Percentiles rank a stretch among this genome's conserved stretches.
phyloP scores from a whole-genome alignment of 37 sponge, comb jelly and placozoan species.

The Dysidea cf. avara region DNA sequence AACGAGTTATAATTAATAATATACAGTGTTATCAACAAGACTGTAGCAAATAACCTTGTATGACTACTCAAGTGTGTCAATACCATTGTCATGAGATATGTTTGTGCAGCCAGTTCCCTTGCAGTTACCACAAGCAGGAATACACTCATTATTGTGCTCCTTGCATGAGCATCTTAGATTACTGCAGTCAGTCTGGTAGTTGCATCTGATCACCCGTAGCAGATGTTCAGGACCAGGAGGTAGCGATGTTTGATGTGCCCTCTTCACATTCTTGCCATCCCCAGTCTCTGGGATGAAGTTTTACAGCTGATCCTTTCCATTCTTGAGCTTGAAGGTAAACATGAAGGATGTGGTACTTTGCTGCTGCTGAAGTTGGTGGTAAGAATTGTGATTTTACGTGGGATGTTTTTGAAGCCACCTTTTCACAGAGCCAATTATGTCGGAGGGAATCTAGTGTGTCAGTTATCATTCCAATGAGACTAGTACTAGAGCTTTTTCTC shows the following conservation, averaged over 20 bases:
- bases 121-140: conserved; percentile 29
- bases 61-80: too few species aligned
- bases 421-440: conserved; percentile 21
- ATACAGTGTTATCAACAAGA: too few species aligned
- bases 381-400: conserved; percentile 27
- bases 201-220: too few species aligned
- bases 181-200: too few species aligned
- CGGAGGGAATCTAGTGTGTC: conserved; percentile 20
- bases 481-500: background rate
- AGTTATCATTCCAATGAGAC: background rate
- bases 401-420: conserved; percentile 18
- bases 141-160: conserved; percentile 10
- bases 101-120: conserved; percentile 22
- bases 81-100: too few species aligned
- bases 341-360: conserved; percentile 27
- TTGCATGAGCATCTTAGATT: conserved; percentile 32
- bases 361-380: conserved; percentile 39
- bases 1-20: too few species aligned
- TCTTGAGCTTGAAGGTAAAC: conserved; percentile 22
- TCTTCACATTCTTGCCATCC: too few species aligned
- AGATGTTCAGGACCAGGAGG: too few species aligned
- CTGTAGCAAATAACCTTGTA: too few species aligned
- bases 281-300: too few species aligned
- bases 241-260: too few species aligned
- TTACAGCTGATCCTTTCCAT: too few species aligned